Evolutionary conservation across 2,797 vertebrate genomes (phyloP).

Genomic region (Crenichthys baileyi): DNA sequence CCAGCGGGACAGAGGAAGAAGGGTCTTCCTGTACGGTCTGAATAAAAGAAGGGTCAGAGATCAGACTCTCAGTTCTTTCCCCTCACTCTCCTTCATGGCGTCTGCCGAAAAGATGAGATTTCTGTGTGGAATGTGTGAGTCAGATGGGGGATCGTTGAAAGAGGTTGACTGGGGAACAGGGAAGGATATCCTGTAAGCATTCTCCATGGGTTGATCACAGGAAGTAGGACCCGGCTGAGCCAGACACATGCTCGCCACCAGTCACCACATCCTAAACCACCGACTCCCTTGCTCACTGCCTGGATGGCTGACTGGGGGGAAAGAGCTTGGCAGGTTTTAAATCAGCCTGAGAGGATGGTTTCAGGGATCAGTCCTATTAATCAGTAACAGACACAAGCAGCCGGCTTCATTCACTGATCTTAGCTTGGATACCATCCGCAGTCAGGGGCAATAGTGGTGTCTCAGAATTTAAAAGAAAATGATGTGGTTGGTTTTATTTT

Average conservation of each 20-base stretch:
- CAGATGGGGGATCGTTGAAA: slow-evolving; percentile 59
- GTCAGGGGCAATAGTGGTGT: background rate
- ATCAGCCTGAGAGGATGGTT: background rate
- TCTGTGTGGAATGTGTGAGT: slow-evolving; percentile 74
- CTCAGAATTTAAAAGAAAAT: background rate
- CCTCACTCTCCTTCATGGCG: slow-evolving; percentile 24
- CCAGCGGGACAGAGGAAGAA: slow-evolving; percentile 26
- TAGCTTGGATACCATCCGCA: background rate
- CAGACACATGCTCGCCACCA: slow-evolving; percentile 59
- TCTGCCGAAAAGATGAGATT: slow-evolving; percentile 57
- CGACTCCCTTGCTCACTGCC: slow-evolving; percentile 44
- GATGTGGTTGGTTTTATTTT: background rate
- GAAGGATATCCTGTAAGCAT: slow-evolving; percentile 74
- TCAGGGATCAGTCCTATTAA: background rate
- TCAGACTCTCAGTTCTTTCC: slow-evolving; percentile 40
- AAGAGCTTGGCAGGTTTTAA: background rate
- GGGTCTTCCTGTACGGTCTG: slow-evolving; percentile 21
- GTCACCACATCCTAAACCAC: slow-evolving; percentile 69
- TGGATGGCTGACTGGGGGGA: slow-evolving; percentile 26
- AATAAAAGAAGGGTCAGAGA: slow-evolving; percentile 39
- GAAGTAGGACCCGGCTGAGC: slow-evolving; percentile 57
- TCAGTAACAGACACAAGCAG: background rate
- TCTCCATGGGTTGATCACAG: slow-evolving; percentile 77
- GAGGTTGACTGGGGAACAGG: slow-evolving; percentile 52
- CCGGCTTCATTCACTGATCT: background rate